Evolutionary conservation across 64 coral and sea anemone genomes (phyloP).

Genomic region (Montipora capricornis): DNA sequence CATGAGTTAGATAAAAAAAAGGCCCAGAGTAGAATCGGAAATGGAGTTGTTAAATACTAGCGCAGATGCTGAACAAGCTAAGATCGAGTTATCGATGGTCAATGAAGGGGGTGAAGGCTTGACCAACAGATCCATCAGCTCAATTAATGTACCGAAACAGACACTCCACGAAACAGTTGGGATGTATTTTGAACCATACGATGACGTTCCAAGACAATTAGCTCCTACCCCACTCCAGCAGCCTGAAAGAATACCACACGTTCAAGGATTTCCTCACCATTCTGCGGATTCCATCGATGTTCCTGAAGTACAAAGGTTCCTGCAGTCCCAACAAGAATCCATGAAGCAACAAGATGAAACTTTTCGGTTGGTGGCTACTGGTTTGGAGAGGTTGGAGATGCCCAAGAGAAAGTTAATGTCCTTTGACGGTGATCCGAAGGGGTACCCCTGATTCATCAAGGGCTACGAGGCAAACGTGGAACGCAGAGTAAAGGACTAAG

Average conservation of each 20-base stretch:
- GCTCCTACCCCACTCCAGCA: neutral
- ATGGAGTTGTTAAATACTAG: neutral
- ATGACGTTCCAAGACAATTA: neutral
- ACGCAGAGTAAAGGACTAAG: neutral
- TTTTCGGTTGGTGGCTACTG: constrained; percentile 7
- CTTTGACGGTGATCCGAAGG: constrained; percentile 66
- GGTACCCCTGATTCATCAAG: constrained; percentile 63
- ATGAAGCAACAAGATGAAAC: neutral
- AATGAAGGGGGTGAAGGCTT: neutral
- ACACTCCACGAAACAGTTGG: neutral
- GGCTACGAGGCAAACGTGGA: constrained; percentile 70
- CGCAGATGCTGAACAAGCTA: neutral
- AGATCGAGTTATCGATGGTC: neutral
- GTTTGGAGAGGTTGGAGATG: constrained; percentile 50
- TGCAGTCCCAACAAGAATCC: neutral
- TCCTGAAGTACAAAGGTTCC: neutral
- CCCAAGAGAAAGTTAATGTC: constrained; percentile 61
- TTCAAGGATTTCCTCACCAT: neutral
- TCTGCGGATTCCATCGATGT: neutral
- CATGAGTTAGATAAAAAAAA: constrained; percentile 6
- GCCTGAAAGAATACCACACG: neutral
- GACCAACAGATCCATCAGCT: neutral
- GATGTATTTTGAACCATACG: neutral
- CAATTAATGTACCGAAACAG: neutral
- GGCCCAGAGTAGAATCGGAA: constrained; percentile 4